Evolutionary conservation across 1,140 invertebrate species (phyloP), one percentile per base, ranked within the genome.

Genomic region (Manduca sexta): DNA sequence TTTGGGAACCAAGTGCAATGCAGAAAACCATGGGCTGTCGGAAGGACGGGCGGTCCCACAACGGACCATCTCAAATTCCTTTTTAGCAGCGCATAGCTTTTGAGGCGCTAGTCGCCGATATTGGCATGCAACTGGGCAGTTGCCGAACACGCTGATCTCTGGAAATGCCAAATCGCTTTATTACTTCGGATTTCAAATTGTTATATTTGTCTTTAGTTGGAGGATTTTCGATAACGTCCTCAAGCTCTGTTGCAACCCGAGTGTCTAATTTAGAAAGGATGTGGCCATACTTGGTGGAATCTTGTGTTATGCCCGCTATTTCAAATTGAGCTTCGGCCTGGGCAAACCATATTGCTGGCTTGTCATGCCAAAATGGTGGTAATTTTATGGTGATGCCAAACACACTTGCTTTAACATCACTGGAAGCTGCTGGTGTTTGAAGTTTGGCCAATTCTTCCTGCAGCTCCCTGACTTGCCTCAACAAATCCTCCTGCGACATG

Each of bases 21-120:
- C 33, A 4, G 52, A 54, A 4, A 45, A 34, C 52, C 45, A 54
- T 10, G 52, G 15, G 4, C 45, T 38, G 10, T 42, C 21, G 2
- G 51, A 53, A 3, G 10, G 29, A 10, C 45, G 11, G 14, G 47
- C 53, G 0, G 44, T 49, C 7, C 45, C 43, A 16, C 11, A 8
- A 13, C 11, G 17, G 6, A 56, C n/a, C 38, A 46, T 48, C 1
- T 49, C 18, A 16, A 56, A 56, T 15, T 50, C 40, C 7, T 11
- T 17, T 21, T 21, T 41, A 3, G 17, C 17, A 3, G 10, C 39
- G 2, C 4, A 3, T 12, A 41, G 17, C 39, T 40, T 40, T 6
- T 40, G 5, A 2, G 45, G 37, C 2, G 21, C 37, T 10, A 48
- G 31, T 1, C 45, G 35, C 2, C 45, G 35, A 16, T 26, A 37